Percentiles rank a stretch among this genome's conserved stretches.
Conservation (phyloP, 1,140 invertebrate species). For the Phortica variegata region DNA sequence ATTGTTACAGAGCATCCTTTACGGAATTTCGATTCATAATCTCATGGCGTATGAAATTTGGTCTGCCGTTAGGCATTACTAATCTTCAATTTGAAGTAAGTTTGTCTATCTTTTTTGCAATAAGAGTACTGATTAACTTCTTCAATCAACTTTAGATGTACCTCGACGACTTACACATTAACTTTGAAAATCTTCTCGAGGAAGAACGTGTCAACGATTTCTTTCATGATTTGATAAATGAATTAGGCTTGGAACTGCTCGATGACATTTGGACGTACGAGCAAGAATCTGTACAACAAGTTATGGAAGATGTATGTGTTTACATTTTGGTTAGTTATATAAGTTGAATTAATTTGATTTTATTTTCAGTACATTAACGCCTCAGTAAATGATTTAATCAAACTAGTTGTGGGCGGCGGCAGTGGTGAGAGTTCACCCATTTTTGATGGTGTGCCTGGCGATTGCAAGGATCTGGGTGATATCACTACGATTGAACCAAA, state of each 20-base stretch:
- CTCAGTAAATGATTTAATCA: conserved; percentile 28
- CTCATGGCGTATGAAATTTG: conserved; percentile 26
- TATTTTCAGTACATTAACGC: conserved; percentile 31
- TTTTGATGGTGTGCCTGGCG: conserved; percentile 28
- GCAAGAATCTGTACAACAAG: conserved; percentile 19
- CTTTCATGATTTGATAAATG: conserved; percentile 38
- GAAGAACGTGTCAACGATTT: conserved; percentile 39
- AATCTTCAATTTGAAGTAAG: conserved; percentile 27
- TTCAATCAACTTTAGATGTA: background rate
- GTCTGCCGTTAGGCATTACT: conserved; percentile 21
- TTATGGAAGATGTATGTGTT: conserved; percentile 27
- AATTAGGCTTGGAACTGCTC: conserved; percentile 42
- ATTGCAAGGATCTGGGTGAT: no score
- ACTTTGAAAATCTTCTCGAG: conserved; percentile 42
- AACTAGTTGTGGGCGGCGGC: conserved; percentile 23
- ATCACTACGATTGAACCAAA: no score
- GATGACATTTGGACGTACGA: conserved; percentile 37
- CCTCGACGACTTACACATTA: conserved; percentile 31
- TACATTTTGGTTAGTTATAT: background rate
- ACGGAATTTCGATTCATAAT: conserved; percentile 24
- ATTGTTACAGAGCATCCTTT: conserved; percentile 20
- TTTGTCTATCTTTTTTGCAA: background rate
- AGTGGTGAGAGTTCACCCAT: conserved; percentile 29
- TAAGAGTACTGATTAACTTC: no score
- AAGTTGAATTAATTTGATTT: background rate